A percentile compares a stretch with the other conserved stretches of the same genome.
These are phyloP conservation scores for Tetragnatha montana DNA, from an alignment of 2,888 invertebrate species.

Conservation along the genomic window DNA sequence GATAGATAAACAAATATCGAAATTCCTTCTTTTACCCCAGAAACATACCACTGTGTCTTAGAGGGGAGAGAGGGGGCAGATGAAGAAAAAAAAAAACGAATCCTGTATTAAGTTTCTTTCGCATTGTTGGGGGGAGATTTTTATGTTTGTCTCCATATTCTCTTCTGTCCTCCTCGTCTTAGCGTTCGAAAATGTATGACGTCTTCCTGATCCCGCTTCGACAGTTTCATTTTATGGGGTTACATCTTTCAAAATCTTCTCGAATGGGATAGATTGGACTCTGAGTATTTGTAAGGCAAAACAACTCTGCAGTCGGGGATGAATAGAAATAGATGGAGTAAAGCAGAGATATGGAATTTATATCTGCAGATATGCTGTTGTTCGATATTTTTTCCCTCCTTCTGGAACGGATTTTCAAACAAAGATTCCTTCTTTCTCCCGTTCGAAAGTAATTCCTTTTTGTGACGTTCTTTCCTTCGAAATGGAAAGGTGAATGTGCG, in stretches of 20 bases:
- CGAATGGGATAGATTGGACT: slow-evolving; percentile 41
- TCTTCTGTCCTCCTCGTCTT: not conserved
- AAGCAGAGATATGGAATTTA: slow-evolving; percentile 58
- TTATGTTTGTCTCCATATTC: slow-evolving; percentile 24
- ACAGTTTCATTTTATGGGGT: slow-evolving; percentile 60
- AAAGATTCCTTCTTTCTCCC: slow-evolving; percentile 43
- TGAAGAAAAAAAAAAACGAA: slow-evolving; percentile 12
- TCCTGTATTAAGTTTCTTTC: slow-evolving; percentile 58
- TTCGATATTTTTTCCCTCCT: slow-evolving; percentile 34
- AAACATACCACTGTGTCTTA: slow-evolving; percentile 43
- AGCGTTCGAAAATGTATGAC: slow-evolving; percentile 51
- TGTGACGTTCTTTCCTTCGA: slow-evolving; percentile 40
- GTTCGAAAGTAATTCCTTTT: slow-evolving; percentile 1
- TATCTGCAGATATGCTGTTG: slow-evolving; percentile 40
- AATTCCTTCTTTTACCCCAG: slow-evolving; percentile 9
- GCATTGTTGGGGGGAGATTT: slow-evolving; percentile 44
- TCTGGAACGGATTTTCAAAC: slow-evolving; percentile 52
- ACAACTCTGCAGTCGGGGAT: slow-evolving; percentile 2
- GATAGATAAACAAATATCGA: slow-evolving; percentile 54
- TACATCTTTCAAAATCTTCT: slow-evolving; percentile 51
- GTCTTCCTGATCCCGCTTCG: slow-evolving; percentile 37
- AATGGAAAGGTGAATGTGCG: slow-evolving; percentile 23
- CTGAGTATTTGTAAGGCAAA: slow-evolving; percentile 56
- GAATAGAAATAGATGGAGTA: not conserved
- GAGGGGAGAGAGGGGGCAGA: not conserved